Conservation (phyloP, 2,888 invertebrate genomes). For the Dorcus hopei region DNA sequence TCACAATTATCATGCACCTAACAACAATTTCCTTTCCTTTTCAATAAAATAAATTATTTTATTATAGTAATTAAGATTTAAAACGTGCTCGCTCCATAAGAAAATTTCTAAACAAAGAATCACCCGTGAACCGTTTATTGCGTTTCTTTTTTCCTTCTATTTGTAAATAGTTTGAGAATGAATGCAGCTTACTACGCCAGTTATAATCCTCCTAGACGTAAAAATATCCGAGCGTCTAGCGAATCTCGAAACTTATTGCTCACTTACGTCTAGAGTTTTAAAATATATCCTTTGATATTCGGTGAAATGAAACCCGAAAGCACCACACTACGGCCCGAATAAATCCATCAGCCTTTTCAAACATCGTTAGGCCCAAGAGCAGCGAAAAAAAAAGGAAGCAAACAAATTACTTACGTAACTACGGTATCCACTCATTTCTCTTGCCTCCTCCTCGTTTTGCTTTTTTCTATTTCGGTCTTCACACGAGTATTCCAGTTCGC, state of each 20-base stretch:
- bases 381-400: neutral
- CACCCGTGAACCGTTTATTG: neutral
- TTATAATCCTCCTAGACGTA: slow-evolving; percentile 14
- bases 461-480: no score
- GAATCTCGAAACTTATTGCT: slow-evolving; percentile 15
- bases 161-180: slow-evolving; percentile 13
- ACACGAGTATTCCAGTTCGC: slow-evolving; percentile 4
- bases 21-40: no score
- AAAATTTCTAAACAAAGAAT: slow-evolving; percentile 1
- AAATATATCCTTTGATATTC: slow-evolving; percentile 3
- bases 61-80: neutral
- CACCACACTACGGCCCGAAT: neutral
- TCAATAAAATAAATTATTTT: no score
- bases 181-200: slow-evolving; percentile 10
- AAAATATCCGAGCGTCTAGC: slow-evolving; percentile 18
- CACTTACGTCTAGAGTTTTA: slow-evolving; percentile 6
- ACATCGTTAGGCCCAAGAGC: neutral
- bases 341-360: neutral
- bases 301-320: neutral
- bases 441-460: neutral
- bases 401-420: slow-evolving; percentile 34
- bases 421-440: slow-evolving; percentile 33
- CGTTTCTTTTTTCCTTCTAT: slow-evolving; percentile 4
- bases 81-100: neutral
- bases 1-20: no score